These are phyloP conservation scores for Buteo buteo DNA, from an alignment of 2,113 vertebrate species.

Conservation along the genomic window DNA sequence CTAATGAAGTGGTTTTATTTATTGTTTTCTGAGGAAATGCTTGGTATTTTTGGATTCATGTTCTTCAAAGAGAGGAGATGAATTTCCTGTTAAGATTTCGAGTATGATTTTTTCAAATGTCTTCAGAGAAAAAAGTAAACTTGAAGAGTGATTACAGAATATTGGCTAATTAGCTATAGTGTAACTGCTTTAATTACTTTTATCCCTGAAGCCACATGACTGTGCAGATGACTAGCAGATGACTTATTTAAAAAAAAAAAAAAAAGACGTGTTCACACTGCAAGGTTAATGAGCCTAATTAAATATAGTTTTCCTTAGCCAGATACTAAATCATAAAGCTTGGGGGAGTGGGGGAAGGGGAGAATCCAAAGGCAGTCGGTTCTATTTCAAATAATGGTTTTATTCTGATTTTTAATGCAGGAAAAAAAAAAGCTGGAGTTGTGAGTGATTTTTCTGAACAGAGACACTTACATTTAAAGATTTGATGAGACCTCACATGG, in stretches of 20 bases:
- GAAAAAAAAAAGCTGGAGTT: neutral
- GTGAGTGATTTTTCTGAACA: slow-evolving; percentile 2
- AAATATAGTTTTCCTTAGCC: slow-evolving; percentile 63
- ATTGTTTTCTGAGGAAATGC: slow-evolving; percentile 46
- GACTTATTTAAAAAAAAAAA: slow-evolving; percentile 59
- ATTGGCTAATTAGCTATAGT: slow-evolving; percentile 68
- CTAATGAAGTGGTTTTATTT: slow-evolving; percentile 47
- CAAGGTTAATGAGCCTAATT: slow-evolving; percentile 71
- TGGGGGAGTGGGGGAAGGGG: neutral
- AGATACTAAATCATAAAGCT: slow-evolving; percentile 58
- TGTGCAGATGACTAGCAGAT: slow-evolving; percentile 70
- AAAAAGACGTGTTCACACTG: slow-evolving; percentile 56
- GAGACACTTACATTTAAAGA: neutral
- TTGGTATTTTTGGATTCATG: neutral
- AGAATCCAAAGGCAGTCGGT: slow-evolving; percentile 1
- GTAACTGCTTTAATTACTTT: slow-evolving; percentile 70
- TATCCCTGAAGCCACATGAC: slow-evolving; percentile 67
- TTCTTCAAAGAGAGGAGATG: slow-evolving; percentile 18
- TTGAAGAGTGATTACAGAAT: slow-evolving; percentile 66
- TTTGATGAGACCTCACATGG: neutral
- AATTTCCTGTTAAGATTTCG: slow-evolving; percentile 43
- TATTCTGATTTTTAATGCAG: neutral
- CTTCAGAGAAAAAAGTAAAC: slow-evolving; percentile 62
- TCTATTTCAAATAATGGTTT: slow-evolving; percentile 33
- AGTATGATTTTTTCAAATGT: slow-evolving; percentile 51